phyloP scores from a whole-genome alignment of 2,888 invertebrate species.

The Metopia argyrocephala region DNA sequence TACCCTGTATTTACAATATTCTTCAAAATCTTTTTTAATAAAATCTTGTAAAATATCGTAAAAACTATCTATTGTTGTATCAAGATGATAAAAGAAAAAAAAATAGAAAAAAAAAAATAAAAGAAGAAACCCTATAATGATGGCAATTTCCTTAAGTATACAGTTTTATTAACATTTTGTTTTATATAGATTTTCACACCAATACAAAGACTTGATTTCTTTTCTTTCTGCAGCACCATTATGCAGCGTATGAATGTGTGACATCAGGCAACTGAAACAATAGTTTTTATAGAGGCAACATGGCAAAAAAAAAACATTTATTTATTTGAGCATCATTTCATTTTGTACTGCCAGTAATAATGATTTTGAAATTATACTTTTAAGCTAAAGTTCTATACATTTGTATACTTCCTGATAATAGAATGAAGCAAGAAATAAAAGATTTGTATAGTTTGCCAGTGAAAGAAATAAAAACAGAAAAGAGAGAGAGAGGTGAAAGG shows the following conservation, averaged over 20 bases:
- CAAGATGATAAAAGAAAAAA: slow-evolving; percentile 44
- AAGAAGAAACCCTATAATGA: slow-evolving; percentile 71
- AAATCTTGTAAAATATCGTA: not conserved
- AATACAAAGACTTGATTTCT: slow-evolving; percentile 53
- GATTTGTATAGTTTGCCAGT: not conserved
- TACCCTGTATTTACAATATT: slow-evolving; percentile 41
- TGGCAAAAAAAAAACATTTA: slow-evolving; percentile 29
- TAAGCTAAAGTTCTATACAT: too few relatives aligned
- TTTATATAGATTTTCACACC: slow-evolving; percentile 53
- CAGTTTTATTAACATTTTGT: slow-evolving; percentile 66
- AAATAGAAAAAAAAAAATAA: not conserved
- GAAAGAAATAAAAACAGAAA: not conserved
- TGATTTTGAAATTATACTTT: slow-evolving; percentile 59
- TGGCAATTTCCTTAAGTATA: slow-evolving; percentile 76
- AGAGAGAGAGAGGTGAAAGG: not conserved
- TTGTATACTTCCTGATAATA: too few relatives aligned
- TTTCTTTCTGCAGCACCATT: slow-evolving; percentile 11
- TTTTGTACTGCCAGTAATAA: slow-evolving; percentile 41
- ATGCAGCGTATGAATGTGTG: not conserved
- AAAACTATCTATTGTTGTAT: slow-evolving; percentile 58
- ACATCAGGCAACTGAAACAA: slow-evolving; percentile 45
- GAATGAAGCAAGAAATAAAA: too few relatives aligned
- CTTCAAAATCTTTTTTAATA: slow-evolving; percentile 4
- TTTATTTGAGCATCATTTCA: slow-evolving; percentile 60
- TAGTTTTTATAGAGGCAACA: not conserved